A percentile compares a stretch with the other conserved stretches of the same genome.
Evolutionary conservation across 2,888 invertebrate genomes (phyloP).

Genomic region (Nomada lathburiana): DNA sequence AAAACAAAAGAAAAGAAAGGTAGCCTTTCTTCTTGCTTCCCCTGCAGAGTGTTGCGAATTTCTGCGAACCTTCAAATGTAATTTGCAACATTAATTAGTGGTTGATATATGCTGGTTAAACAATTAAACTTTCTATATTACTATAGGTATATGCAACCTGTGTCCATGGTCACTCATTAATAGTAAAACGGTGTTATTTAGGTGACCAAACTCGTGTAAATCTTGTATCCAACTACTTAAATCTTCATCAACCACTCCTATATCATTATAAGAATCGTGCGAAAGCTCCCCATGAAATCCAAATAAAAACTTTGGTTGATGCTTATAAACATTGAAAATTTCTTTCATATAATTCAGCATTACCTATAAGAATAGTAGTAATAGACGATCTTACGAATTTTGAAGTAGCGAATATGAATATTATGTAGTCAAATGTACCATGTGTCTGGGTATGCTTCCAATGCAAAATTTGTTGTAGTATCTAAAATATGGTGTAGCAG

Average conservation of each 20-base stretch:
- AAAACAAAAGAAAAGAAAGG: conserved; percentile 94
- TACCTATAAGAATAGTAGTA: conserved; percentile 77
- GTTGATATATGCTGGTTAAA: neutral
- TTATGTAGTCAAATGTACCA: conserved; percentile 85
- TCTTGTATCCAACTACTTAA: conserved; percentile 88
- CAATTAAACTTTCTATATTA: conserved; percentile 5
- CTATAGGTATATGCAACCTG: conserved; percentile 85
- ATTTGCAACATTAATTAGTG: neutral
- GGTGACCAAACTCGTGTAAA: conserved; percentile 87
- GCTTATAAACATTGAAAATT: conserved; percentile 87
- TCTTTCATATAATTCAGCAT: conserved; percentile 86
- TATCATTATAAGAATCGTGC: conserved; percentile 93
- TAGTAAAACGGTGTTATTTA: conserved; percentile 93
- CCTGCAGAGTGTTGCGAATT: conserved; percentile 94
- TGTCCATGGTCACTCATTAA: conserved; percentile 98
- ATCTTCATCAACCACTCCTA: conserved; percentile 92
- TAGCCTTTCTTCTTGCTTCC: conserved; percentile 95
- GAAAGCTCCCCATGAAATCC: conserved; percentile 95
- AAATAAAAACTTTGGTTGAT: conserved; percentile 92
- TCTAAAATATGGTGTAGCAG: conserved; percentile 86
- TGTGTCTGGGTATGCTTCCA: conserved; percentile 90
- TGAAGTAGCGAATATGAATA: neutral
- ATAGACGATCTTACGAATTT: neutral
- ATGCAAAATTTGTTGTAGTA: conserved; percentile 88
- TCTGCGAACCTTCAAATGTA: conserved; percentile 88